A percentile compares a stretch with the other conserved stretches of the same genome.
Conservation (phyloP, 2,888 invertebrate genomes). For the Acholoe squamosa region DNA sequence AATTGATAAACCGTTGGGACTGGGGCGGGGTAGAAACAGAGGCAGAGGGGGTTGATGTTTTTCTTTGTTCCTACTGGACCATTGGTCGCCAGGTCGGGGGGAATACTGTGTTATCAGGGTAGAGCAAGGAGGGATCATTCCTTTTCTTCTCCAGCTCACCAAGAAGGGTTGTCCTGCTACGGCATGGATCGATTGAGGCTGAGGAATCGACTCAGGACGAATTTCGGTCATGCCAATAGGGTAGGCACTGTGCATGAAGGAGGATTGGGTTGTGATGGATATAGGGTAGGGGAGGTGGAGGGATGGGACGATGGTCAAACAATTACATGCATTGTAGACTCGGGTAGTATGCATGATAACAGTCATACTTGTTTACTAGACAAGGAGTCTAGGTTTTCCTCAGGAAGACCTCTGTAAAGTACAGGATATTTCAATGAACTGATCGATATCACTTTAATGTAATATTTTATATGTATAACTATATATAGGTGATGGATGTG, state of each 20-base stretch:
- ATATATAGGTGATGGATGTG: too few relatives aligned
- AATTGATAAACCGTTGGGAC: conserved; percentile 16
- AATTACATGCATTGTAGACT: background rate
- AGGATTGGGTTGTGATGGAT: background rate
- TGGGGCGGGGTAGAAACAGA: background rate
- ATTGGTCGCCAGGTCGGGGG: background rate
- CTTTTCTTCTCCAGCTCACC: background rate
- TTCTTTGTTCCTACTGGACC: background rate
- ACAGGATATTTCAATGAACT: too few relatives aligned
- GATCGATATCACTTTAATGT: too few relatives aligned
- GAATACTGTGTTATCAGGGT: background rate
- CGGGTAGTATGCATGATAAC: too few relatives aligned
- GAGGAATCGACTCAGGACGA: background rate
- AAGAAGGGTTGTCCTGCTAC: background rate
- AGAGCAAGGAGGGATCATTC: conserved; percentile 25
- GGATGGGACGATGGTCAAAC: background rate
- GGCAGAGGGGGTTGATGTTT: background rate
- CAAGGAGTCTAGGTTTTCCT: too few relatives aligned
- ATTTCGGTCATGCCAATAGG: conserved; percentile 17
- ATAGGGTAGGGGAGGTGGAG: background rate
- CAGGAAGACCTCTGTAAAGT: too few relatives aligned
- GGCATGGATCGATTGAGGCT: background rate
- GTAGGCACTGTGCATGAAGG: background rate
- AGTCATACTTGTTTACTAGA: too few relatives aligned
- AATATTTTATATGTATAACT: too few relatives aligned